Percentiles rank a stretch among this genome's conserved stretches.
Evolutionary conservation across 2,888 invertebrate species (phyloP).

Genomic region (Galerucella nymphaeae): DNA sequence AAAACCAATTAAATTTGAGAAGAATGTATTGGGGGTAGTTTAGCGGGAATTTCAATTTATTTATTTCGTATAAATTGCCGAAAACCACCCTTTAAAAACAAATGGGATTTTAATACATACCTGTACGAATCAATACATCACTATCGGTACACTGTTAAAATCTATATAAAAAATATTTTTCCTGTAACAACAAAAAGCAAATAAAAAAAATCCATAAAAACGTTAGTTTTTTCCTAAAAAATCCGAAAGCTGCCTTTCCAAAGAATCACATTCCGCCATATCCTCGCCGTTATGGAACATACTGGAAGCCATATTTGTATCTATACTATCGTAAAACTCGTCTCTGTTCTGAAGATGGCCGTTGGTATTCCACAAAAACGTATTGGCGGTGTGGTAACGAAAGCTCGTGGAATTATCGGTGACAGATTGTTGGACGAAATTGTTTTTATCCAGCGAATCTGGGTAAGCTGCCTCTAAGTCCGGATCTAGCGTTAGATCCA

Average conservation of each 20-base stretch:
- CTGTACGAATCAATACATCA: too few species aligned
- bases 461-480: slow-evolving; percentile 65
- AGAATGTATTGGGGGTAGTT: too few species aligned
- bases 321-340: slow-evolving; percentile 77
- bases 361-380: slow-evolving; percentile 67
- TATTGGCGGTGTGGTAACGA: slow-evolving; percentile 66
- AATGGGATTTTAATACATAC: too few species aligned
- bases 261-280: slow-evolving; percentile 70
- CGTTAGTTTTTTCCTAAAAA: slow-evolving; percentile 51
- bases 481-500: not conserved
- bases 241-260: slow-evolving; percentile 64
- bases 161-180: not conserved
- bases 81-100: too few species aligned
- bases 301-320: slow-evolving; percentile 64
- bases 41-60: too few species aligned
- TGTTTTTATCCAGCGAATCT: slow-evolving; percentile 64
- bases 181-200: slow-evolving; percentile 1
- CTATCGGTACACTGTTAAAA: not conserved
- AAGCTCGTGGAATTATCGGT: slow-evolving; percentile 56
- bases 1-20: too few species aligned
- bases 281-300: slow-evolving; percentile 67
- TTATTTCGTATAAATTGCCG: too few species aligned
- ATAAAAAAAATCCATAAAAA: slow-evolving; percentile 23
- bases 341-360: slow-evolving; percentile 56
- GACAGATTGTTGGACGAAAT: slow-evolving; percentile 52